phyloP scores from a whole-genome alignment of 92 coral and sea anemone species.

The Desmophyllum pertusum region DNA sequence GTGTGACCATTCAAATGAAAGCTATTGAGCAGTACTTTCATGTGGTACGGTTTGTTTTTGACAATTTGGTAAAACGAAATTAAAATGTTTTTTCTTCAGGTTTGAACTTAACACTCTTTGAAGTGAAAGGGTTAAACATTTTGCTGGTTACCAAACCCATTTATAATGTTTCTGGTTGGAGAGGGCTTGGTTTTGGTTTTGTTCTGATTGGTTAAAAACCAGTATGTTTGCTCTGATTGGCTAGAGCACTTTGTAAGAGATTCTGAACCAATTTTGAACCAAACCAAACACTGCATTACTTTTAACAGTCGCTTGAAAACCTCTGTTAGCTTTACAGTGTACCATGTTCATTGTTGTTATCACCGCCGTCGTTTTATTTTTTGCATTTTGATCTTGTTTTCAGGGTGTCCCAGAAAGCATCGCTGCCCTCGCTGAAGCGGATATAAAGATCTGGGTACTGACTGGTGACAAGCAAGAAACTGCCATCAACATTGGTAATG shows the following conservation, averaged over 20 bases:
- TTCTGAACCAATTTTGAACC: not conserved
- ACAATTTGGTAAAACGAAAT: too few relatives aligned
- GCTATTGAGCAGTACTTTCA: too few relatives aligned
- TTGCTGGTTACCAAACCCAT: not conserved
- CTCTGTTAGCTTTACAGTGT: not conserved
- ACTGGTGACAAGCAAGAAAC: slow-evolving; percentile 99
- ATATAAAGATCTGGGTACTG: slow-evolving; percentile 98
- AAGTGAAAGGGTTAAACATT: too few relatives aligned
- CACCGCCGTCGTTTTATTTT: not conserved
- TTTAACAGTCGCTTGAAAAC: too few relatives aligned
- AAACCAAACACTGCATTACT: too few relatives aligned
- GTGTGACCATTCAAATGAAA: too few relatives aligned
- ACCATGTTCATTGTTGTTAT: not conserved
- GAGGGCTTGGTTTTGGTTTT: not conserved
- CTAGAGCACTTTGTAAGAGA: not conserved
- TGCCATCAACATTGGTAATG: slow-evolving; percentile 93
- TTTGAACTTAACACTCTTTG: too few relatives aligned
- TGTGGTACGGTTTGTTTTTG: too few relatives aligned
- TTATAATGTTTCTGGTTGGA: not conserved
- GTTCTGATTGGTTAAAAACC: not conserved
- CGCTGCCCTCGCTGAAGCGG: slow-evolving; percentile 97
- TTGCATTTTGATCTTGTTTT: not conserved
- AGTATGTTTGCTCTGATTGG: not conserved
- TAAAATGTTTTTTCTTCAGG: too few relatives aligned
- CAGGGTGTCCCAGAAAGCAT: slow-evolving; percentile 99